A percentile compares a stretch with the other conserved stretches of the same genome.
Conservation (phyloP, 92 coral and sea anemone species). For the Pocillopora meandrina region DNA sequence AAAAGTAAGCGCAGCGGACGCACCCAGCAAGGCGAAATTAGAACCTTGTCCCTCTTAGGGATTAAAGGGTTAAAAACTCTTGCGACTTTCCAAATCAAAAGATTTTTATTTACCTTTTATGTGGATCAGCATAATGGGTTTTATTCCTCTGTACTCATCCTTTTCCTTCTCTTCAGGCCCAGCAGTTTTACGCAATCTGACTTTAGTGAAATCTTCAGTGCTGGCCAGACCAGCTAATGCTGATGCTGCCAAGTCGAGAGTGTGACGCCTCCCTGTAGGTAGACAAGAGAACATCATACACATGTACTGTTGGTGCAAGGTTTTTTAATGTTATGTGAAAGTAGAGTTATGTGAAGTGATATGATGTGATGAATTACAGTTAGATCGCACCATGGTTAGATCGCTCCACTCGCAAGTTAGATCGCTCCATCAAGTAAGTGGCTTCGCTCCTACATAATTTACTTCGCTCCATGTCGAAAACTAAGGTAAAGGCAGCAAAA, state of each 20-base stretch:
- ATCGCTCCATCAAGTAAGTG: too few relatives aligned
- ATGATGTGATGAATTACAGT: neutral
- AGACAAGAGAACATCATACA: neutral
- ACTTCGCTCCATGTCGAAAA: too few relatives aligned
- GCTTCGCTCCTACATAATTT: too few relatives aligned
- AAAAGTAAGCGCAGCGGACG: too few relatives aligned
- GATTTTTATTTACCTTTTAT: slow-evolving; percentile 72
- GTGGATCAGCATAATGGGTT: slow-evolving; percentile 89
- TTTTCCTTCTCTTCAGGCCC: slow-evolving; percentile 93
- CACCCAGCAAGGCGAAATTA: too few relatives aligned
- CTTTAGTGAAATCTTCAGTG: slow-evolving; percentile 94
- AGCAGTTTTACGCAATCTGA: slow-evolving; percentile 85
- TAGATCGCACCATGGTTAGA: too few relatives aligned
- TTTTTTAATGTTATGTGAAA: too few relatives aligned
- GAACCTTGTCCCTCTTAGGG: too few relatives aligned
- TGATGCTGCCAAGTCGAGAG: slow-evolving; percentile 85
- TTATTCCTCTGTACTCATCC: slow-evolving; percentile 85
- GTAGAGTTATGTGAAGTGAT: neutral
- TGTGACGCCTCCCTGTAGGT: slow-evolving; percentile 92
- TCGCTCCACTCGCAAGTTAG: too few relatives aligned
- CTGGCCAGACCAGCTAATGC: slow-evolving; percentile 98
- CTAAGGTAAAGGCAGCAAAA: too few relatives aligned
- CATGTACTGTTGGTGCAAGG: too few relatives aligned
- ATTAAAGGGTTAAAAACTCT: neutral
- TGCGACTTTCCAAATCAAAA: neutral